phyloP scores from a whole-genome alignment of 1,140 invertebrate species.

The Mya arenaria region DNA sequence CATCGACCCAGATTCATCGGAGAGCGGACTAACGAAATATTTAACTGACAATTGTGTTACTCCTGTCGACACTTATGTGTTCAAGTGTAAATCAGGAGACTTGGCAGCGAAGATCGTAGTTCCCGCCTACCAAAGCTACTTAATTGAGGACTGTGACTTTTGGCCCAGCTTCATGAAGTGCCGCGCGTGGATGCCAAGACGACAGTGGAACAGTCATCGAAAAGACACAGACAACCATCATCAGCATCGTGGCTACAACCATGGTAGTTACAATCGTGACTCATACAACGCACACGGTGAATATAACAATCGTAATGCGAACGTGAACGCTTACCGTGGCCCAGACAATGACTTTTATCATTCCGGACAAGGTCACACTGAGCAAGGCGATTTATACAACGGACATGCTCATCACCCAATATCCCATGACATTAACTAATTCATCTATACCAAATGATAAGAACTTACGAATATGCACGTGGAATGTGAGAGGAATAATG shows the following conservation, averaged over 20 bases:
- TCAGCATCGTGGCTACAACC: neutral
- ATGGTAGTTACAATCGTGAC: neutral
- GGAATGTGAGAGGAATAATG: constrained; percentile 1
- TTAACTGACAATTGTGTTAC: neutral
- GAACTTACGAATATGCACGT: neutral
- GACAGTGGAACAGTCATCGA: neutral
- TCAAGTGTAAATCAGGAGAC: neutral
- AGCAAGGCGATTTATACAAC: too few relatives aligned
- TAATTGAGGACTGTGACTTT: neutral
- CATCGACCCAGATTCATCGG: neutral
- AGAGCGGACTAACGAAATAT: neutral
- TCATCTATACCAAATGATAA: too few relatives aligned
- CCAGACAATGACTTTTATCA: too few relatives aligned
- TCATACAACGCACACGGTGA: neutral
- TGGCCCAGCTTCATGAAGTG: neutral
- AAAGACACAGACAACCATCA: neutral
- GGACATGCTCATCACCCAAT: too few relatives aligned
- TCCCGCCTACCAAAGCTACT: neutral
- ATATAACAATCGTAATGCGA: too few relatives aligned
- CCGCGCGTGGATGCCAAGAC: neutral
- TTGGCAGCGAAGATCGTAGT: neutral
- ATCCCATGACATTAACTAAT: too few relatives aligned
- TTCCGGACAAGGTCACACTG: too few relatives aligned
- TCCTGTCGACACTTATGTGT: neutral
- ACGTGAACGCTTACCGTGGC: too few relatives aligned